phyloP scores from a whole-genome alignment of 2,113 vertebrate species.

The Coregonus clupeaformis region DNA sequence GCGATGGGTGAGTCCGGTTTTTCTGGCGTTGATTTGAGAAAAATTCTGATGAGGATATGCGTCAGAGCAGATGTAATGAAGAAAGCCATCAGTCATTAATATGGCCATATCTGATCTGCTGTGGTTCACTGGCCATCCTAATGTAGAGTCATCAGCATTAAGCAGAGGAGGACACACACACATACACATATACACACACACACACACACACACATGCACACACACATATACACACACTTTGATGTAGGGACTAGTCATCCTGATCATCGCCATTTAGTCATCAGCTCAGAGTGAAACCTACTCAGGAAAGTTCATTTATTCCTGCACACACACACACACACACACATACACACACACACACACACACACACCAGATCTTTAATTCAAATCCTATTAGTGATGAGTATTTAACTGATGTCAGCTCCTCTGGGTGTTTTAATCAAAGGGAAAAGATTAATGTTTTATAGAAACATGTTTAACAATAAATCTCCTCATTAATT shows the following conservation, averaged over 20 bases:
- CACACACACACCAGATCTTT: slow-evolving; percentile 63
- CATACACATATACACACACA: too few relatives aligned
- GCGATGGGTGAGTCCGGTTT: too few relatives aligned
- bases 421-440: slow-evolving; percentile 75
- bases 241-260: slow-evolving; percentile 51
- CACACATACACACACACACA: slow-evolving; percentile 19
- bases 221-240: too few relatives aligned
- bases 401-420: slow-evolving; percentile 78
- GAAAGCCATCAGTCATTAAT: slow-evolving; percentile 77
- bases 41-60: slow-evolving; percentile 19
- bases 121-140: slow-evolving; percentile 71
- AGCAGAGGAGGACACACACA: slow-evolving; percentile 45
- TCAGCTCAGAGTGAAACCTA: slow-evolving; percentile 45
- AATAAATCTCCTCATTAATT: slow-evolving; percentile 78
- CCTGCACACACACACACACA: slow-evolving; percentile 16
- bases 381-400: slow-evolving; percentile 75
- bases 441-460: slow-evolving; percentile 75
- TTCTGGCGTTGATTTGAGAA: neutral
- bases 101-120: slow-evolving; percentile 71
- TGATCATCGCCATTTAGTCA: slow-evolving; percentile 71
- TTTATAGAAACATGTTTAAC: slow-evolving; percentile 77
- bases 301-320: slow-evolving; percentile 19
- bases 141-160: slow-evolving; percentile 73
- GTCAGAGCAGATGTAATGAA: slow-evolving; percentile 67
- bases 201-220: too few relatives aligned